Percentiles rank a stretch among this genome's conserved stretches.
Conservation (phyloP, 2,113 vertebrate genomes). For the Oenanthe melanoleuca region DNA sequence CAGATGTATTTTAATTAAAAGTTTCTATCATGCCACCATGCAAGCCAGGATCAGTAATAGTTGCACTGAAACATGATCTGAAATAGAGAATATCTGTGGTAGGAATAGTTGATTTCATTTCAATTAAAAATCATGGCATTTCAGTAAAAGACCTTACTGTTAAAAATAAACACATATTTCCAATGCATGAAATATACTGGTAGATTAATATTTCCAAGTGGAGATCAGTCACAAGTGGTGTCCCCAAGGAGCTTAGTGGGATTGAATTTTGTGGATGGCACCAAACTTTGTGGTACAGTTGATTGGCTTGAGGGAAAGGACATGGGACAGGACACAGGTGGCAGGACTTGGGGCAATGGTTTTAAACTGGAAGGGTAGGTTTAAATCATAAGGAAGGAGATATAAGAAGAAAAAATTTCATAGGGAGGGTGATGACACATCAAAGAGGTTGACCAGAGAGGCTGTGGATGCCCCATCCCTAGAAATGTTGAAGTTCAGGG, state of each 20-base stretch:
- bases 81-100: not conserved
- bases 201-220: not conserved
- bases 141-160: not conserved
- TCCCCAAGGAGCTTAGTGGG: not conserved
- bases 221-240: not conserved
- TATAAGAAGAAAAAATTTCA: not conserved
- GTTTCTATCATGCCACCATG: not conserved
- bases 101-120: not conserved
- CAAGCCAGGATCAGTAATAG: not conserved
- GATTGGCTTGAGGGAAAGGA: not conserved
- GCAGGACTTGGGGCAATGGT: fast-evolving
- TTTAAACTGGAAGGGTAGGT: not conserved
- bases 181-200: not conserved
- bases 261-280: not conserved
- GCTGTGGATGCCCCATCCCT: not conserved
- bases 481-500: not conserved
- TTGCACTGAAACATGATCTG: not conserved
- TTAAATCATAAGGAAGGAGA: not conserved
- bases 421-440: fast-evolving
- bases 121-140: not conserved
- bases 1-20: not conserved
- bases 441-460: not conserved
- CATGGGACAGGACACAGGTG: too few relatives aligned
- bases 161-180: not conserved
- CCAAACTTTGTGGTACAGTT: not conserved